Evolutionary conservation across 2,888 invertebrate species (phyloP), one percentile per base, ranked within the genome.

Genomic region (Callyntrura guangdongensis): DNA sequence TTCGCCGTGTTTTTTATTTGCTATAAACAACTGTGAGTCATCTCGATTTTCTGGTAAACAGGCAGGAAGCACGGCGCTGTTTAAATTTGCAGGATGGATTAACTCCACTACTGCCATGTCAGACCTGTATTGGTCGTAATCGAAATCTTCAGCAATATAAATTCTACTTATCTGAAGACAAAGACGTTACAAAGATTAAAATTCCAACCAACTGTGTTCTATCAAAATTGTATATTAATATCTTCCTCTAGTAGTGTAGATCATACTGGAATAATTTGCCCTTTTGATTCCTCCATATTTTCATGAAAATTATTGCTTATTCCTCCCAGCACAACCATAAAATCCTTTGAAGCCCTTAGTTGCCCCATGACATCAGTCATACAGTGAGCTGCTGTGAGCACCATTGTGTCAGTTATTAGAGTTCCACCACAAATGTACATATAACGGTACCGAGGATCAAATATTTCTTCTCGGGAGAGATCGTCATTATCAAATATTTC

Each of bases 351-450:
- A 0, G 89, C 53, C 53, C 88, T 56, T n/a, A 25, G 14, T 5
- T 36, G 3, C 4, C 91, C 91, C 17, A 56, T 89, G 9, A 27
- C 59, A 25, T 89, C 86, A 47, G 89, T 89, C 20, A 91, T 47
- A 36, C 91, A 91, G 53, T 91, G 91, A 1, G 87, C 91, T 17
- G 91, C 86, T 5, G 86, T 90, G 5, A 87, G 27, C 4, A 87
- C 27, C 69, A 82, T 69, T 3, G 1, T 64, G 17, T 72, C 64
- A 53, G 79, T 61, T 9, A 91, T 81, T 11, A 91, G 53, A 0
- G 89, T 89, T 6, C 91, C 91, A 53, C 91, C 91, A 59, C 91
- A 91, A 74, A 86, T 82, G 56, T 89, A 91, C 53, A 88, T 72
- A 45, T 91, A 86, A 25, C 89, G 89, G 56, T 91, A 88, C 8